phyloP scores from a whole-genome alignment of 2,113 vertebrate species.

The Gavia stellata region DNA sequence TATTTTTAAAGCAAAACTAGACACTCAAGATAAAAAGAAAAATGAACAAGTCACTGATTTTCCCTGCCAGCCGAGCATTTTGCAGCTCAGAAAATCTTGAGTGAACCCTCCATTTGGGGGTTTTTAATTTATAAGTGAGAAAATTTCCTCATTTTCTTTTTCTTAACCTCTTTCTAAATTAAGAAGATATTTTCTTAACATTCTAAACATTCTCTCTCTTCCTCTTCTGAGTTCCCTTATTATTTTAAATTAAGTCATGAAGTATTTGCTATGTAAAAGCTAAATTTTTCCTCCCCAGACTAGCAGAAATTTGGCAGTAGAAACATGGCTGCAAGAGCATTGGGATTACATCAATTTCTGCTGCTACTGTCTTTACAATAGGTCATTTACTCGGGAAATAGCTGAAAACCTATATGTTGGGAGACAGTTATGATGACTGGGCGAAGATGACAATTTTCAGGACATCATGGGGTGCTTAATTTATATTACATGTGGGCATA shows the following conservation, averaged over 20 bases:
- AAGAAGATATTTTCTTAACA: neutral
- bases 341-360: neutral
- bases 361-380: neutral
- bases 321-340: neutral
- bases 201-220: neutral
- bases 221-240: neutral
- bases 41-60: neutral
- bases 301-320: neutral
- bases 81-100: neutral
- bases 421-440: neutral
- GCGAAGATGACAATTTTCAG: neutral
- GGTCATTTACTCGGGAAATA: neutral
- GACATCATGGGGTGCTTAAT: neutral
- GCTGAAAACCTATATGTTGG: neutral
- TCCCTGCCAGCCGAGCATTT: neutral
- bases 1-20: conserved; percentile 28
- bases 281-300: neutral
- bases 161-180: neutral
- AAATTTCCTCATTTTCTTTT: neutral
- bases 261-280: neutral
- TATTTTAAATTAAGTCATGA: neutral
- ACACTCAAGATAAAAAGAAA: neutral
- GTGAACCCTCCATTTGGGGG: neutral
- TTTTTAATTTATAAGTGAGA: neutral
- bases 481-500: neutral